Evolutionary conservation across 2,888 invertebrate genomes (phyloP).

Genomic region (Laspeyria flexula): DNA sequence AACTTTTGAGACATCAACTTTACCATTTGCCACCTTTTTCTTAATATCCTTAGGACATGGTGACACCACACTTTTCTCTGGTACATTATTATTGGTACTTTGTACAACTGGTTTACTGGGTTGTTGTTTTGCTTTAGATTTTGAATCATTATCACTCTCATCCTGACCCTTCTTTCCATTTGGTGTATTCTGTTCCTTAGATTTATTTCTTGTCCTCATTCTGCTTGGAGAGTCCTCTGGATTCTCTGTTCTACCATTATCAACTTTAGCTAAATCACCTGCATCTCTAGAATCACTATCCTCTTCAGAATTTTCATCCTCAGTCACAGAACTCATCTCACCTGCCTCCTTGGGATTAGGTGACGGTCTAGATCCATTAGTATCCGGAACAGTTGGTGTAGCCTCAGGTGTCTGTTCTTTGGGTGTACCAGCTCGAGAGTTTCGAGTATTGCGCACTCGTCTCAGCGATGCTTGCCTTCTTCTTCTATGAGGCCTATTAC

Average conservation of each 20-base stretch:
- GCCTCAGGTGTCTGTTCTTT: slow-evolving; percentile 90
- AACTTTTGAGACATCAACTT: slow-evolving; percentile 84
- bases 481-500: slow-evolving; percentile 97
- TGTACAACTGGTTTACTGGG: slow-evolving; percentile 67
- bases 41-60: slow-evolving; percentile 75
- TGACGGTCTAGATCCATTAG: slow-evolving; percentile 86
- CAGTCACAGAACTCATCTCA: slow-evolving; percentile 92
- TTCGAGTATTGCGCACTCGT: slow-evolving; percentile 94
- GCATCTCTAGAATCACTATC: slow-evolving; percentile 97
- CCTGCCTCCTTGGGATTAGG: slow-evolving; percentile 89
- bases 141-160: slow-evolving; percentile 81
- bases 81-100: slow-evolving; percentile 75
- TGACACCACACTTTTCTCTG: slow-evolving; percentile 73
- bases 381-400: slow-evolving; percentile 80
- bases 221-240: slow-evolving; percentile 94
- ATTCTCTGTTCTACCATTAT: slow-evolving; percentile 90
- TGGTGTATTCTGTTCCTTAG: slow-evolving; percentile 90
- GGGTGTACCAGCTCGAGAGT: slow-evolving; percentile 92
- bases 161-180: slow-evolving; percentile 79
- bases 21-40: slow-evolving; percentile 80
- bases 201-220: slow-evolving; percentile 95
- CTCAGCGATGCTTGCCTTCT: slow-evolving; percentile 94
- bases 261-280: slow-evolving; percentile 92
- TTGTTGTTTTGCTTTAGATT: slow-evolving; percentile 71
- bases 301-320: slow-evolving; percentile 97